Conservation (phyloP, 2,797 vertebrate species). For the Cyclopterus lumpus region DNA sequence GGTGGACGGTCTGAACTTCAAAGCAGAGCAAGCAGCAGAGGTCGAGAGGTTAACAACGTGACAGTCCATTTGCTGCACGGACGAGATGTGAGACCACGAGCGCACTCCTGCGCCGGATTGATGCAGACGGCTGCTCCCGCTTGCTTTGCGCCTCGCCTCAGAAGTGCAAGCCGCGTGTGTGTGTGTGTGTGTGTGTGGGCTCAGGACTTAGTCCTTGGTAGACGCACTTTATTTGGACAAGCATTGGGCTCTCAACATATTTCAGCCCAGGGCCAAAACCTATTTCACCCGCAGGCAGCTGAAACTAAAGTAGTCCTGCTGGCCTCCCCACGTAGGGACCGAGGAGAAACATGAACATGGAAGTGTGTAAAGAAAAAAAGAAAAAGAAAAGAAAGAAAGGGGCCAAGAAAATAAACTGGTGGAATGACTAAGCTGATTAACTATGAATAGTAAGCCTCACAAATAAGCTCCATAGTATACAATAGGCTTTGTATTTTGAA, state of each 20-base stretch:
- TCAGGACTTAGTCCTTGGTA: constrained; percentile 35
- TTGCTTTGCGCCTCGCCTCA: constrained; percentile 59
- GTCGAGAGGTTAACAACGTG: constrained; percentile 72
- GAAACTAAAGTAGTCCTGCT: constrained; percentile 27
- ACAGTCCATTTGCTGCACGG: constrained; percentile 68
- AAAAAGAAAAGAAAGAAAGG: background rate
- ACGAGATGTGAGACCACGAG: constrained; percentile 61
- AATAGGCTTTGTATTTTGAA: constrained; percentile 73
- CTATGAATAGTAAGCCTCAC: constrained; percentile 69
- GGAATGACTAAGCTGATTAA: constrained; percentile 78
- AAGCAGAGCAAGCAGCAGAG: constrained; percentile 58
- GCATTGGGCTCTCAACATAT: constrained; percentile 49
- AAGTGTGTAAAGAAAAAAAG: constrained; percentile 43
- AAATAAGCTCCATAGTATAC: constrained; percentile 64
- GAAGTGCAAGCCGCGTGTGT: constrained; percentile 50
- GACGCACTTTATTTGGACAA: constrained; percentile 50
- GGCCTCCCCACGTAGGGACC: constrained; percentile 38
- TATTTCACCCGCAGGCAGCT: constrained; percentile 52
- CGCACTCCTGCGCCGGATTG: constrained; percentile 54
- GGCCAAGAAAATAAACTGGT: constrained; percentile 68
- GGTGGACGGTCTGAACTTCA: constrained; percentile 71
- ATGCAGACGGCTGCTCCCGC: constrained; percentile 53
- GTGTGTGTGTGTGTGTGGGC: constrained; percentile 48
- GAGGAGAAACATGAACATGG: constrained; percentile 55
- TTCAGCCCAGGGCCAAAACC: constrained; percentile 63